Percentiles rank a stretch among this genome's conserved stretches.
Evolutionary conservation across 2,888 invertebrate species (phyloP).

Genomic region (Tenthredo distinguenda): DNA sequence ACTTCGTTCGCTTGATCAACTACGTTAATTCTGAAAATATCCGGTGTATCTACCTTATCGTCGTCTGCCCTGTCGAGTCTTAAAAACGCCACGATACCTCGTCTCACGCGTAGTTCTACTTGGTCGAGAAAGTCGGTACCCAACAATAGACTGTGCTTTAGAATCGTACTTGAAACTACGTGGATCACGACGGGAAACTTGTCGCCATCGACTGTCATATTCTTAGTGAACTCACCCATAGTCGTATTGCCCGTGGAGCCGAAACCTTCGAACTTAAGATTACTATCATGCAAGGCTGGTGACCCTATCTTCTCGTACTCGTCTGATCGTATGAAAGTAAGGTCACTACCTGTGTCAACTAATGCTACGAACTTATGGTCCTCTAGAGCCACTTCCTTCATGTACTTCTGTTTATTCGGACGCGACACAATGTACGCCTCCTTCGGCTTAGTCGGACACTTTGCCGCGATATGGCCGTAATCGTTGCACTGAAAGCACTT

Average conservation of each 20-base stretch:
- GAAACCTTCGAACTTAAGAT: background rate
- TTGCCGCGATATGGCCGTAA: too few species aligned
- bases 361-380: too few species aligned
- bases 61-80: too few species aligned
- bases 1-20: too few species aligned
- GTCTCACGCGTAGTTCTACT: background rate
- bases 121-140: slow-evolving; percentile 11
- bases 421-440: too few species aligned
- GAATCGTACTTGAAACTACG: background rate
- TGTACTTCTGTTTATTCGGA: too few species aligned
- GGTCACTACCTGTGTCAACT: slow-evolving; percentile 7
- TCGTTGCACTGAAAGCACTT: too few species aligned
- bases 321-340: background rate
- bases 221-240: background rate
- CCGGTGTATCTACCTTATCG: too few species aligned
- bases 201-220: background rate
- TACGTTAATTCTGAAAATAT: too few species aligned
- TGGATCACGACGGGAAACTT: background rate
- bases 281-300: background rate
- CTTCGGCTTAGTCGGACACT: too few species aligned
- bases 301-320: slow-evolving; percentile 8
- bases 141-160: background rate
- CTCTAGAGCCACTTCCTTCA: too few species aligned
- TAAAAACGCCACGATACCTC: background rate
- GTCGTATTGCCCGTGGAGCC: background rate